Base-by-base conservation (phyloP, 1,140 invertebrate species). In the Eriosoma lanigerum region DNA sequence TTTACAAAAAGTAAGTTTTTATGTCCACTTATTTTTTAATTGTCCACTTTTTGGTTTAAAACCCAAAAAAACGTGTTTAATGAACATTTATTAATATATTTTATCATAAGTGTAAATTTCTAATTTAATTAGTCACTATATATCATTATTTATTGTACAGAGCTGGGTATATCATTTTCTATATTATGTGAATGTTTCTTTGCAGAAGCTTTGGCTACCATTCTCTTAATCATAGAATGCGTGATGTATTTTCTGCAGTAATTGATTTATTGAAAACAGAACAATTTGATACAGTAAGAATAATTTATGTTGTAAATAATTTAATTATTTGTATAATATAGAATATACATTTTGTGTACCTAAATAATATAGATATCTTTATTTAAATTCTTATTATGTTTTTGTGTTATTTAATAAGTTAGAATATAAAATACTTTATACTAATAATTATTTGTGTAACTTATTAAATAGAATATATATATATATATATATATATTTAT, bases 171-270 rank as follows among this genome's bases (percentile, higher is more conserved):
- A 38, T 13, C 32, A 8, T 38, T 4, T 38, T 4, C 8, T 4
- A 38, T 26, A 50, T 26, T 17, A 24, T 48, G 10, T 70, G 8
- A 26, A 21, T 44, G 17, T 76, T 1, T 26, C 46, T 54, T 75
- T 60, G 24, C 17, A 76, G 73, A 58, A 76, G 73, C 24, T 76
- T 76, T 76, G 73, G 73, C 10, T 76, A 76, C 26, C 32, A 58
- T 46, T 76, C 73, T 5, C 10, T 76, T 26, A 44, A 13, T n/a
- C 13, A 6, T 19, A 76, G 73, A 76, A 76, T 76, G 73, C 54
- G 54, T 0, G 21, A 26, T 24, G 29, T 76, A 13, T 76, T 76
- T 76, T 19, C 73, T 58, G 52, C 10, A 26, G 24, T 60, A 17
- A 76, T 26, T 60, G 21, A 44, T 10, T 58, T 17, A 24, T 60